Evolutionary conservation across 2,797 vertebrate genomes (phyloP).

Genomic region (Pseudochirops corinnae): DNA sequence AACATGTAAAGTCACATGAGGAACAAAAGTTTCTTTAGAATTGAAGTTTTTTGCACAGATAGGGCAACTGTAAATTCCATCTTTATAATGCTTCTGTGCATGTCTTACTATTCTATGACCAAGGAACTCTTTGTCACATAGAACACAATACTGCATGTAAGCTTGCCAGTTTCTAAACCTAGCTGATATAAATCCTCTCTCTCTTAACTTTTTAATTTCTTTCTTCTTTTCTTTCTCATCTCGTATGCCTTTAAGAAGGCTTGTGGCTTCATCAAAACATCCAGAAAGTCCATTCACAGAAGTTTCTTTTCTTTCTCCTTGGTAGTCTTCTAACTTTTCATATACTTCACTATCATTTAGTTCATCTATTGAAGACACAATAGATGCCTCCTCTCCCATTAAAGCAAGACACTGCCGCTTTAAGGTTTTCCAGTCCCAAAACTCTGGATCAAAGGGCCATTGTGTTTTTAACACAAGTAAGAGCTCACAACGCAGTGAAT

Average conservation of each 20-base stretch:
- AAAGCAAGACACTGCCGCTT: constrained; percentile 96
- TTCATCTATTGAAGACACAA: constrained; percentile 97
- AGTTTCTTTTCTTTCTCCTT: constrained; percentile 85
- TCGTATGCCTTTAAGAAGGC: constrained; percentile 87
- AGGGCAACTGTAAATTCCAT: constrained; percentile 94
- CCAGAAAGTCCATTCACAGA: constrained; percentile 88
- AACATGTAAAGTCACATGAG: constrained; percentile 96
- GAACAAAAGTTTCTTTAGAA: constrained; percentile 94
- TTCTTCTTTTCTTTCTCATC: constrained; percentile 93
- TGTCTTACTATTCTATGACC: constrained; percentile 98
- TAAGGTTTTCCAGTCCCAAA: constrained; percentile 99
- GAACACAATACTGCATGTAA: constrained; percentile 99
- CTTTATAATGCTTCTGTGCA: constrained; percentile 95
- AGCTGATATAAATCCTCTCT: constrained; percentile 95
- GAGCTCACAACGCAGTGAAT: constrained; percentile 96
- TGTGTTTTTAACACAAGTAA: constrained; percentile 97
- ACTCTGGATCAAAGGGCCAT: constrained; percentile 99
- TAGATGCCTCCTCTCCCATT: constrained; percentile 98
- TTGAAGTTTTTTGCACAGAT: constrained; percentile 96
- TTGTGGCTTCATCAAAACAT: constrained; percentile 88
- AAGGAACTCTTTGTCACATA: constrained; percentile 98
- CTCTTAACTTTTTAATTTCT: constrained; percentile 94
- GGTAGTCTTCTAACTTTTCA: constrained; percentile 90
- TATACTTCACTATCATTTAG: constrained; percentile 94
- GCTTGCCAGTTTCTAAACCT: constrained; percentile 98